Evolutionary conservation across 2,797 vertebrate genomes (phyloP), one percentile per base, ranked within the genome.

Genomic region (Jordanella pulchra): DNA sequence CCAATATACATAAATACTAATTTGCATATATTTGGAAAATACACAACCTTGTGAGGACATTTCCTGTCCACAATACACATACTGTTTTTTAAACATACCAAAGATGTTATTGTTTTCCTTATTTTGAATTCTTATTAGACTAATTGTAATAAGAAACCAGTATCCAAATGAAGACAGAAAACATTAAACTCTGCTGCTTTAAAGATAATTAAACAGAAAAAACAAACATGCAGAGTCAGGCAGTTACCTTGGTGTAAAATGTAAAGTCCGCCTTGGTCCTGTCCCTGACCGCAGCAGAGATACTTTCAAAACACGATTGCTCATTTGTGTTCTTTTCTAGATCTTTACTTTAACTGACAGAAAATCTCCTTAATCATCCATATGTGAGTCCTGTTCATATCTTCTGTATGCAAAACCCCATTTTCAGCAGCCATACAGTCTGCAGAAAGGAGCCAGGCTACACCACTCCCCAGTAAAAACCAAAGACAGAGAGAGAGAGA

Each of bases 251-350:
- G 83, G 72, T 1, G 77, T 77, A 13, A 86, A 82, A 64, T 70
- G 81, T 75, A 82, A 73, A 27, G 85, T 91, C 85, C 87, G 75
- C 51, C 64, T 73, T 0, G 81, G 68, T 80, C 70, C 48, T 1
- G 67, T 72, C 71, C 67, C 84, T 23, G 88, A 27, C 69, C 56
- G 86, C 61, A 90, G 83, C 44, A 87, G 90, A 73, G 86, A 78
- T 25, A 92, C 90, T 77, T 90, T 90, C 2, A 90, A 66, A 71
- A 92, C 75, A 0, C 90, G 91, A 2, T 91, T 85, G 83, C 86
- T 94, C 92, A 92, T 92, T 79, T 55, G 73, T 13, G 72, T 79
- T 50, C 5, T 61, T 56, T 55, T 45, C 21, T 25, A 0, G 17
- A 3, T 65, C 48, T 10, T 48, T 11, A 15, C 28, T 53, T 1